These are phyloP conservation scores for Buphagus erythrorhynchus DNA, from an alignment of 2,797 vertebrate species.

Conservation along the genomic window DNA sequence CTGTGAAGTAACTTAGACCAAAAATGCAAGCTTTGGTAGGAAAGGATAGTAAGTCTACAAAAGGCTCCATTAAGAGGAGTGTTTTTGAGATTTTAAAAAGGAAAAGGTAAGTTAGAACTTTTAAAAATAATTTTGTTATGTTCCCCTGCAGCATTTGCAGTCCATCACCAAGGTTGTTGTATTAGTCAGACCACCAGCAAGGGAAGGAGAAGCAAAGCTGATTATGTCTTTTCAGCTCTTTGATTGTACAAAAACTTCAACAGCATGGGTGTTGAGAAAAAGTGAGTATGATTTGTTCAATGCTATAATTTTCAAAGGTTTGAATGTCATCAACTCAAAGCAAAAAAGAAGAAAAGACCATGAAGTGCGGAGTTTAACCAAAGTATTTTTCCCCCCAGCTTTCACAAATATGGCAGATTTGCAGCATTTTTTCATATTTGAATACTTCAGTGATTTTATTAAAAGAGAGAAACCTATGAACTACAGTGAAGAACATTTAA, in stretches of 20 bases:
- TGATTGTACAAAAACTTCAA: neutral
- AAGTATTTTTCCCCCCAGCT: fast-evolving
- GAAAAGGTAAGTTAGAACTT: neutral
- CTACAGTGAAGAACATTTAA: neutral
- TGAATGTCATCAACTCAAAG: neutral
- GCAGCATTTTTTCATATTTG: neutral
- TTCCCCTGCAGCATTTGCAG: neutral
- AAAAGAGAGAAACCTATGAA: neutral
- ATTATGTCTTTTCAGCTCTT: neutral
- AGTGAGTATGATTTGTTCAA: neutral
- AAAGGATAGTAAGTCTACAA: neutral
- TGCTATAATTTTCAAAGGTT: neutral
- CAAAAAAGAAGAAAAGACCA: neutral
- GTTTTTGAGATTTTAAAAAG: neutral
- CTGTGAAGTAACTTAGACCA: constrained; percentile 13
- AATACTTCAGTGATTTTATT: neutral
- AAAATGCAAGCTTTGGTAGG: constrained; percentile 1
- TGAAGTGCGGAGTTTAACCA: neutral
- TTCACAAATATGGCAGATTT: neutral
- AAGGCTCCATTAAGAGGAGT: neutral
- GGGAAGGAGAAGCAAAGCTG: neutral
- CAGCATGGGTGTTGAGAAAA: neutral
- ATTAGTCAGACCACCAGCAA: neutral
- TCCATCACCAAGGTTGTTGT: neutral
- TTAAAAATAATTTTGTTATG: neutral